Conservation (phyloP, 2,113 vertebrate species). For the Amazona guildingii region DNA sequence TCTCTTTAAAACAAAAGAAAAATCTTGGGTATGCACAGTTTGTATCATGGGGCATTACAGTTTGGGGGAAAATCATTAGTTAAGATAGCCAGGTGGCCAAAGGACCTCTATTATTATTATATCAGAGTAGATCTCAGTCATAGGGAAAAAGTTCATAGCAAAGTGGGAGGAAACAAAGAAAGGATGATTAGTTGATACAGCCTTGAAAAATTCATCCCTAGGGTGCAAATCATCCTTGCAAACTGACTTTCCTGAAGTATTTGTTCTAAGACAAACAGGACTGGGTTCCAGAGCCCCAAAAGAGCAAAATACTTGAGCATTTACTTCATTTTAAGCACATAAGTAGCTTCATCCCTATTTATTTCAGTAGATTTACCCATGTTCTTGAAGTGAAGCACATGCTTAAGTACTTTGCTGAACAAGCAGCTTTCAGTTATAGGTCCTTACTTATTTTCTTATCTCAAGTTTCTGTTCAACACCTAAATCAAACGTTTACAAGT, state of each 20-base stretch:
- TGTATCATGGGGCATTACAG: not conserved
- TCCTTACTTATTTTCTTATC: not conserved
- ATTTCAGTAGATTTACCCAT: constrained; percentile 4
- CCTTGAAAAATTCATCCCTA: constrained; percentile 5
- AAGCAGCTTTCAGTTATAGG: not conserved
- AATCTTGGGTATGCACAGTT: constrained; percentile 52
- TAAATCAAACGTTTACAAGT: constrained; percentile 4
- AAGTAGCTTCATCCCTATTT: constrained; percentile 6
- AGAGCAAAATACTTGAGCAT: not conserved
- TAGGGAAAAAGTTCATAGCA: constrained; percentile 3
- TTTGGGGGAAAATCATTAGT: constrained; percentile 53
- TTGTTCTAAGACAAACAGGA: constrained; percentile 21
- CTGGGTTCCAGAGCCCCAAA: not conserved
- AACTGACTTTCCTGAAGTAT: not conserved
- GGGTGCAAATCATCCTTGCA: not conserved
- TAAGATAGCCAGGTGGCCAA: constrained; percentile 44
- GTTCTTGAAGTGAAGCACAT: not conserved
- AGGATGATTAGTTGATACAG: constrained; percentile 14
- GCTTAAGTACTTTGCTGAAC: not conserved
- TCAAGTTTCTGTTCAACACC: not conserved
- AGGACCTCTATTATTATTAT: constrained; percentile 9
- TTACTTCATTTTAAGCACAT: not conserved
- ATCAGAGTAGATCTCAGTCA: constrained; percentile 28
- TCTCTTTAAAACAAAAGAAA: constrained; percentile 66
- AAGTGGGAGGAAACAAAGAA: constrained; percentile 41